phyloP scores from a whole-genome alignment of 2,113 vertebrate genomes.

The Cathartes aura region DNA sequence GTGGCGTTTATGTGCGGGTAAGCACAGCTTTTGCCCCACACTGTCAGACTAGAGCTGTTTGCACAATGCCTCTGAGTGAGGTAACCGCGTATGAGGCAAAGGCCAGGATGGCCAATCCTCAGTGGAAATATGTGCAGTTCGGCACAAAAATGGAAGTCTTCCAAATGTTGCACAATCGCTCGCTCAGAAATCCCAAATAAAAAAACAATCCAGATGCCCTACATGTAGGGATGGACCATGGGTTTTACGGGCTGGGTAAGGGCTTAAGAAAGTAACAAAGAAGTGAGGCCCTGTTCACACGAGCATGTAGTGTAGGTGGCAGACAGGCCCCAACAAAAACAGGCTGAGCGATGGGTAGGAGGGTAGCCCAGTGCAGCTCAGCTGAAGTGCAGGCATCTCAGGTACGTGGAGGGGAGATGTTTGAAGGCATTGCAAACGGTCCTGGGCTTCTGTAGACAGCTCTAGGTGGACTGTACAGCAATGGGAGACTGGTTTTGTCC shows the following conservation, averaged over 20 bases:
- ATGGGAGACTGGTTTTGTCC: neutral
- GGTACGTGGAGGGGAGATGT: neutral
- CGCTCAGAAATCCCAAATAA: neutral
- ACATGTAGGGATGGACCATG: neutral
- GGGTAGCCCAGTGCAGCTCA: neutral
- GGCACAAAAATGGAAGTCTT: neutral
- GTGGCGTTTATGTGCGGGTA: accelerated
- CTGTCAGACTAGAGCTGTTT: neutral
- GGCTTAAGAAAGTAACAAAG: neutral
- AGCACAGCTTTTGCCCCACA: neutral
- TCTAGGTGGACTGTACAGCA: neutral
- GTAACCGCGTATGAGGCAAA: neutral
- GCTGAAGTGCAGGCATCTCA: neutral
- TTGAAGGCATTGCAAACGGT: neutral
- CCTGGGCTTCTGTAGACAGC: neutral
- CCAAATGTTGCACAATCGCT: neutral
- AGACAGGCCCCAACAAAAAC: neutral
- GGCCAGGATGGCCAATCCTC: neutral
- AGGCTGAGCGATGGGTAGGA: neutral
- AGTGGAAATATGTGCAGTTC: neutral
- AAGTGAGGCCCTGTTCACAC: neutral
- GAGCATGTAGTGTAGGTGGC: accelerated
- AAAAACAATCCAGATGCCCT: neutral
- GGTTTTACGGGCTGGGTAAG: neutral
- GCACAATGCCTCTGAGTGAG: neutral